Evolutionary conservation across 2,797 vertebrate species (phyloP).

Genomic region (Acrossocheilus fasciatus): DNA sequence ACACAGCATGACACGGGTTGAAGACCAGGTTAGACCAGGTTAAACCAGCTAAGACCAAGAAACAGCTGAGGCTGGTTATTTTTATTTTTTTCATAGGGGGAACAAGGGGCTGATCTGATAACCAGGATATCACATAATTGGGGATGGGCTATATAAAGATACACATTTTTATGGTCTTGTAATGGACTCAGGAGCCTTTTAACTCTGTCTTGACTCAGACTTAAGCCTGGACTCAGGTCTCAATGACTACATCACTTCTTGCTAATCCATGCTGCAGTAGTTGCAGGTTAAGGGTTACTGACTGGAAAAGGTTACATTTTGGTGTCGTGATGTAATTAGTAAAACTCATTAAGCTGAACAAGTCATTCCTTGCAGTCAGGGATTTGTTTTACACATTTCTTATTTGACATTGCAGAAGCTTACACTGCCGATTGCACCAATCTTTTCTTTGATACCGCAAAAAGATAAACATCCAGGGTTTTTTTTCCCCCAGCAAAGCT

Average conservation of each 20-base stretch:
- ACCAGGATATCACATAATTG: not conserved
- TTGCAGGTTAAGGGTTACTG: conserved; percentile 74
- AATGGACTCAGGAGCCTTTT: not conserved
- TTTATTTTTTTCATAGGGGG: not conserved
- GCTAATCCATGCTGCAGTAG: conserved; percentile 75
- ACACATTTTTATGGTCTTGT: not conserved
- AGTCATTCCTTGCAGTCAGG: conserved; percentile 73
- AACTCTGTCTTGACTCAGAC: not conserved
- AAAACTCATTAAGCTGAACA: conserved; percentile 82
- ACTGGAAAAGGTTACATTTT: conserved; percentile 72
- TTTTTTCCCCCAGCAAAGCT: conserved; percentile 17
- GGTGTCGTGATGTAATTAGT: conserved; percentile 71
- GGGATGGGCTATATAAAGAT: not conserved
- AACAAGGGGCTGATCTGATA: not conserved
- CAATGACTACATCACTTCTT: conserved; percentile 11
- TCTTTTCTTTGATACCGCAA: conserved; percentile 10
- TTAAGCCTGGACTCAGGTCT: not conserved
- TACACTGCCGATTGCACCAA: not conserved
- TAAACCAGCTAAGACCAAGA: not conserved
- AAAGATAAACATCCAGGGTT: not conserved
- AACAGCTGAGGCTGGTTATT: not conserved
- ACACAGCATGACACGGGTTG: not conserved
- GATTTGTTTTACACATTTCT: conserved; percentile 75
- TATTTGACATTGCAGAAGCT: conserved; percentile 58
- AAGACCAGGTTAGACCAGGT: not conserved